These are phyloP conservation scores for Passerina amoena DNA, from an alignment of 2,113 vertebrate species.

Conservation along the genomic window DNA sequence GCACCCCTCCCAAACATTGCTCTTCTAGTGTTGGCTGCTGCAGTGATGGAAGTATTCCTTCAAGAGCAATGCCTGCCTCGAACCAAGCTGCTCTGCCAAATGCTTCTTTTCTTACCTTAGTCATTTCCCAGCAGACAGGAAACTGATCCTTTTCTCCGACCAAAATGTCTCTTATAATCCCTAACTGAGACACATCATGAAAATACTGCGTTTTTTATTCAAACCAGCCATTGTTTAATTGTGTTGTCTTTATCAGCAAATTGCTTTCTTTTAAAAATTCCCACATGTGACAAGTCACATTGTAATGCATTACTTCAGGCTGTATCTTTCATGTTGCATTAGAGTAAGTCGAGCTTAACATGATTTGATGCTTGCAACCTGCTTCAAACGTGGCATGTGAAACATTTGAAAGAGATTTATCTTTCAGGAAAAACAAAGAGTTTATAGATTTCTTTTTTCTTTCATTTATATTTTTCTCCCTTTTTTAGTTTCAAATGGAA, in stretches of 20 bases:
- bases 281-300: neutral
- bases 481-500: neutral
- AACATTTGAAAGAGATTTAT: neutral
- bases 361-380: conserved; percentile 48
- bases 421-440: neutral
- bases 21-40: neutral
- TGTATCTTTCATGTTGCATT: conserved; percentile 42
- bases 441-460: neutral
- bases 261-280: conserved; percentile 17
- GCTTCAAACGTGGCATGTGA: conserved; percentile 10
- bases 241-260: conserved; percentile 30
- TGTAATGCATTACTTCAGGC: conserved; percentile 42
- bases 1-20: neutral
- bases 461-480: neutral
- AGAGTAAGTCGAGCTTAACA: neutral
- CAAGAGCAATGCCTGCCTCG: neutral
- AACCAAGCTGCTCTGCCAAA: neutral
- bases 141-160: neutral
- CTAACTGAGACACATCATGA: neutral
- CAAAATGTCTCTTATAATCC: neutral
- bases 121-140: neutral
- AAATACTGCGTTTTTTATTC: conserved; percentile 14
- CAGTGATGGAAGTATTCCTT: neutral
- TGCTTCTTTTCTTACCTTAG: neutral
- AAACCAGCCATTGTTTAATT: conserved; percentile 27